Evolutionary conservation across 1,140 invertebrate species (phyloP), one percentile per base, ranked within the genome.

Genomic region (Himalopsyche phryganea): DNA sequence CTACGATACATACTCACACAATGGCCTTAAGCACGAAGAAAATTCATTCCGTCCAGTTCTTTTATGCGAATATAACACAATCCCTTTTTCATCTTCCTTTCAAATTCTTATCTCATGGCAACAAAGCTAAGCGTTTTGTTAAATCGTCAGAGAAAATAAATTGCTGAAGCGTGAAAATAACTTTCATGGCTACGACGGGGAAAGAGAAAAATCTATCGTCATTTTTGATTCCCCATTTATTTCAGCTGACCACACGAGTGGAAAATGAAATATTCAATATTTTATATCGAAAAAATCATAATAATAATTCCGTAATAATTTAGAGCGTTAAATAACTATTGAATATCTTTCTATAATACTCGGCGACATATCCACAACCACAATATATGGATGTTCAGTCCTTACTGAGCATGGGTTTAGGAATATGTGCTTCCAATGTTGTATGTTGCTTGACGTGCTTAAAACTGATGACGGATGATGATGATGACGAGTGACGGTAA

Each of bases 111-210:
- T 45, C 55, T 49, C 20, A 23, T 36, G 36, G 15, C 46, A 58
- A 50, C 47, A 50, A 42, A 44, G 47, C 47, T 50, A 50, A 50
- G 40, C 51, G 51, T 42, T 55, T 53, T 58, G 54, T 62, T 58
- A 58, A 62, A 62, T 62, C 60, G 55, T 23, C 60, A 35, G 38
- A 28, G 41, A 53, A 54, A 52, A 58, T 62, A 54, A 48, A 35
- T 47, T 50, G 54, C 14, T 36, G 60, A 58, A 53, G 60, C 60
- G 60, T 62, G 60, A 62, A 62, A 62, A 58, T 58, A 54, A 58
- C 55, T 56, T 58, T 54, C 14, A 38, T 15, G 23, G 48, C 48
- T 17, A 32, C 2, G 46, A 32, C 17, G 45, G 18, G 13, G 35
- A 46, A 32, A n/a, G 45, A 28, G 13, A 46, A 46, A 40, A 52